Base-by-base conservation (phyloP, 1,140 invertebrate species). In the Adoxophyes honmai region DNA sequence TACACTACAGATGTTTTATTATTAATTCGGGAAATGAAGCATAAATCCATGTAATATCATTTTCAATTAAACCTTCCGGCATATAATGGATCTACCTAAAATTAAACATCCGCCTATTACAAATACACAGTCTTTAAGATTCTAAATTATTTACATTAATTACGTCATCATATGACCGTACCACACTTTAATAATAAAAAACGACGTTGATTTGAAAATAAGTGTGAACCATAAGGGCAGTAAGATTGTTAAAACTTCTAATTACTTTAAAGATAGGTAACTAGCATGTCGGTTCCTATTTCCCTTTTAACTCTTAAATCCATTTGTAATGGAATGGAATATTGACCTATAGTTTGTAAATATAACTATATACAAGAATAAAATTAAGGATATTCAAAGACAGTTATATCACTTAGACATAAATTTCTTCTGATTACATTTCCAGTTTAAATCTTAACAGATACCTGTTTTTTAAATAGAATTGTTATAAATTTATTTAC, bases 81-180 rank as follows among this genome's bases (percentile, higher is more conserved):
- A 8, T 18, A 18, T n/a, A 28, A 48, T 48, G 10, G 6, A 7
- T 28, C 42, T 48, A 48, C 42, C 8, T 28, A 39, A 55, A 39
- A 15, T 39, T 18, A 38, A 62, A 71, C 60, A 68, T 58, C 56
- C 53, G 63, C 52, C 59, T 65, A 62, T 66, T 56, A 66, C 55
- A 59, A 68, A 58, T 70, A 75, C 83, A 86, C 80, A 86, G 80
- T 80, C 78, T 86, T 86, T 78, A 77, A 75, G 68, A 74, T 79
- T 67, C 81, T 85, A 85, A 70, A 70, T 62, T 85, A 80, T 82
- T 68, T 79, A 82, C 73, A 80, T 61, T 72, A 64, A 69, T 61
- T 54, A 48, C 18, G 73, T 59, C 79, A 82, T 82, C 81, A 15
- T 28, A 38, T 55, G 34, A 55, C 53, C 15, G 15, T 11, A 11